phyloP scores from a whole-genome alignment of 37 sponge, comb jelly and placozoan genomes.

The Mnemiopsis leidyi region DNA sequence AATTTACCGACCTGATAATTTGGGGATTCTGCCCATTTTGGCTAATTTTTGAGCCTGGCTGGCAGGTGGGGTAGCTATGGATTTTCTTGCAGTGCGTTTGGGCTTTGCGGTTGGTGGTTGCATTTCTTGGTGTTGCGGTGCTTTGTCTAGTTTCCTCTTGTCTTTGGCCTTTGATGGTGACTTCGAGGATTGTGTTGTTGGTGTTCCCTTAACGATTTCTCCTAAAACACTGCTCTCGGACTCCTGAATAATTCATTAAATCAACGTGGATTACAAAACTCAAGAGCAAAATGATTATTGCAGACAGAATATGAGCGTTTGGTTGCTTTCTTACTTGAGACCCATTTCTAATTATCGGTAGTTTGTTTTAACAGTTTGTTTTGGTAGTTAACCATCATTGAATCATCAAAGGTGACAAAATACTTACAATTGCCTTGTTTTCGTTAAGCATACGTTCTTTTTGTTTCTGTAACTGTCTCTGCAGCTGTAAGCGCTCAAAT shows the following conservation, averaged over 20 bases:
- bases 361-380: too few species aligned
- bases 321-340: too few species aligned
- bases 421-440: constrained; percentile 27
- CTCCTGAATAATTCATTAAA: not conserved
- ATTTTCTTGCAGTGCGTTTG: constrained; percentile 30
- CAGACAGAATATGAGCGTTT: too few species aligned
- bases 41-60: constrained; percentile 18
- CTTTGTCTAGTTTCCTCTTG: constrained; percentile 45
- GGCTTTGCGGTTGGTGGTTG: not conserved
- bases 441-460: constrained; percentile 70
- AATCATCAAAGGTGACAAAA: not conserved
- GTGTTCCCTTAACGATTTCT: not conserved
- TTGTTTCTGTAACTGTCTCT: constrained; percentile 68
- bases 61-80: constrained; percentile 32
- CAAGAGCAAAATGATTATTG: too few species aligned
- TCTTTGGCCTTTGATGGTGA: not conserved
- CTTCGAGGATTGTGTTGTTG: not conserved
- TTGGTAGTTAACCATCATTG: too few species aligned
- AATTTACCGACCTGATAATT: constrained; percentile 23
- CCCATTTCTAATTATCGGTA: too few species aligned
- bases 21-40: constrained; percentile 9
- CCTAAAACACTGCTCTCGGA: not conserved
- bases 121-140: constrained; percentile 5
- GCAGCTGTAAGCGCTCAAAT: constrained; percentile 60
- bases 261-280: too few species aligned